phyloP scores from a whole-genome alignment of 2,888 invertebrate genomes.

The Ptilodon capucinus region DNA sequence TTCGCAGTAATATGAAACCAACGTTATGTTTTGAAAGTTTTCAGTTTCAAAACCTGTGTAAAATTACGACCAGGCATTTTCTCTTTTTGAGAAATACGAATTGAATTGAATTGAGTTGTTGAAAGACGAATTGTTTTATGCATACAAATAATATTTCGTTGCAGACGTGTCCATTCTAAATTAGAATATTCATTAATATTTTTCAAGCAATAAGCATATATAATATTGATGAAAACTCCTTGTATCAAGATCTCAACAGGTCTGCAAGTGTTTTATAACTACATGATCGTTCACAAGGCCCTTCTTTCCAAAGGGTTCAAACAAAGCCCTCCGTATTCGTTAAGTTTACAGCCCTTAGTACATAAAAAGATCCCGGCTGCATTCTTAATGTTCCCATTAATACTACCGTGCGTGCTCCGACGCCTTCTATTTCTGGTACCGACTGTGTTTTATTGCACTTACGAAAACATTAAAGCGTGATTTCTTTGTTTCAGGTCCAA shows the following conservation, averaged over 20 bases:
- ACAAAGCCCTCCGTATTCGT: slow-evolving; percentile 35
- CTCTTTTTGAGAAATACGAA: too few relatives aligned
- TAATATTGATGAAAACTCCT: not conserved
- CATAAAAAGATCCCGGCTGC: slow-evolving; percentile 47
- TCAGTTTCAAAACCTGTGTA: not conserved
- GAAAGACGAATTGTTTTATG: too few relatives aligned
- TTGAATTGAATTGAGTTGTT: too few relatives aligned
- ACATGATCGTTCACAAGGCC: slow-evolving; percentile 21
- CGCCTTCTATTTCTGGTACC: slow-evolving; percentile 47
- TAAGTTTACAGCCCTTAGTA: slow-evolving; percentile 52
- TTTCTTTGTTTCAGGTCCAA: slow-evolving; percentile 62
- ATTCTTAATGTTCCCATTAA: slow-evolving; percentile 53
- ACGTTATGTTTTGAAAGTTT: not conserved
- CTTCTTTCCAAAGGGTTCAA: slow-evolving; percentile 31
- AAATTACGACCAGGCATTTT: not conserved
- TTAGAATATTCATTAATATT: not conserved
- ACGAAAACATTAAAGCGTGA: slow-evolving; percentile 20
- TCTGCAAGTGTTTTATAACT: slow-evolving; percentile 8
- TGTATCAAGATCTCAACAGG: not conserved
- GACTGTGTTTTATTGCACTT: slow-evolving; percentile 34
- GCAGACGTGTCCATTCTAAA: not conserved
- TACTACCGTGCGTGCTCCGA: slow-evolving; percentile 49
- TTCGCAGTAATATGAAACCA: not conserved
- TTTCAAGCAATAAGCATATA: not conserved
- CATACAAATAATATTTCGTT: not conserved